These are phyloP conservation scores for Crotalus tigris DNA, from an alignment of 2,113 vertebrate species.

Conservation along the genomic window DNA sequence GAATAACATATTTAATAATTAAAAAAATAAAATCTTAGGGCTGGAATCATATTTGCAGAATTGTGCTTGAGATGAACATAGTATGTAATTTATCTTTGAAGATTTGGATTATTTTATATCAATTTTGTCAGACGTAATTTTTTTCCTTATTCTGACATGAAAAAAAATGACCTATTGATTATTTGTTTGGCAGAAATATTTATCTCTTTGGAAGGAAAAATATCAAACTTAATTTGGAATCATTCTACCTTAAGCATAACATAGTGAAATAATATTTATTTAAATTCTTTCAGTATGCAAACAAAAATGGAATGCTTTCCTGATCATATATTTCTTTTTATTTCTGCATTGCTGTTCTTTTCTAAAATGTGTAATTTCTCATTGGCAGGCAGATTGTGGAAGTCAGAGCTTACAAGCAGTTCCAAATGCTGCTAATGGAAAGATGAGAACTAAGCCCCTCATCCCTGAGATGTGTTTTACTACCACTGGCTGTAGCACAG, in stretches of 20 bases:
- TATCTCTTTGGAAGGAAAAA: not conserved
- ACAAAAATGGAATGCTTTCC: not conserved
- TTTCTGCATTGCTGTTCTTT: not conserved
- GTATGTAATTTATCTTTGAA: not conserved
- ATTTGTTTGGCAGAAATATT: not conserved
- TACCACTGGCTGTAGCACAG: constrained; percentile 78
- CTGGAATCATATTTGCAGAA: not conserved
- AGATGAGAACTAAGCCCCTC: constrained; percentile 85
- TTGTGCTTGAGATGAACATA: not conserved
- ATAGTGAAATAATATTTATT: not conserved
- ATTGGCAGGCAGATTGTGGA: constrained; percentile 77
- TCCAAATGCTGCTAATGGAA: constrained; percentile 52
- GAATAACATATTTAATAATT: not conserved
- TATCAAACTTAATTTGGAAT: not conserved
- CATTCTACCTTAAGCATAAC: not conserved
- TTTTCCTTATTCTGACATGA: not conserved
- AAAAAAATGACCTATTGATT: not conserved
- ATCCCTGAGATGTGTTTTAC: constrained; percentile 98
- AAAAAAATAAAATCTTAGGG: not conserved
- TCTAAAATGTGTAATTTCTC: not conserved
- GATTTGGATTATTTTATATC: not conserved
- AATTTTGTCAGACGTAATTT: not conserved
- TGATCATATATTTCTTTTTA: not conserved
- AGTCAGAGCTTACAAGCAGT: constrained; percentile 57
- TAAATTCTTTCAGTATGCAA: not conserved